These are phyloP conservation scores for Lasioglossum zephyrum DNA, from an alignment of 2,888 invertebrate species.

Conservation along the genomic window DNA sequence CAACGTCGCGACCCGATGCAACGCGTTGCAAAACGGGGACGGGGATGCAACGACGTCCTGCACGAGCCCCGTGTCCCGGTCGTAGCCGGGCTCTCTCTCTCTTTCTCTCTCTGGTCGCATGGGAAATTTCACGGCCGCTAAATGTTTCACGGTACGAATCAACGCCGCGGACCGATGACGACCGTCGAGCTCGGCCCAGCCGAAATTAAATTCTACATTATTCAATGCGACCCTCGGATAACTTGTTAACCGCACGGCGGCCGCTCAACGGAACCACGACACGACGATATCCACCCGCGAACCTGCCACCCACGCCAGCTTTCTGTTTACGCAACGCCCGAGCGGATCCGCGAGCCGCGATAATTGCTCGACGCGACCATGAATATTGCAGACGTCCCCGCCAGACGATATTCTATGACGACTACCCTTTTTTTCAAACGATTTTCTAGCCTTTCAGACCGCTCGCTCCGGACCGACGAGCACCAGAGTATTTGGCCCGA, in stretches of 20 bases:
- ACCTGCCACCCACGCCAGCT: not conserved
- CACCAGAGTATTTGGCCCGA: too few species aligned
- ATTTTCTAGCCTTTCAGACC: not conserved
- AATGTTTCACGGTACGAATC: conserved; percentile 77
- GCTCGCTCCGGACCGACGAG: too few species aligned
- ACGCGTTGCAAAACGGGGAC: not conserved
- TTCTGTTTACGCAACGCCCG: conserved; percentile 27
- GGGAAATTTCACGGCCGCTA: conserved; percentile 77
- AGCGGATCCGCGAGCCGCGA: not conserved
- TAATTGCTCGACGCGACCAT: conserved; percentile 1
- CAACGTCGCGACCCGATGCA: not conserved
- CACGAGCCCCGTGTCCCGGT: not conserved
- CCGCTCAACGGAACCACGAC: not conserved
- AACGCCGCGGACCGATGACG: conserved; percentile 71
- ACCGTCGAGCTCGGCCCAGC: conserved; percentile 46
- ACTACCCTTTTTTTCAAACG: not conserved
- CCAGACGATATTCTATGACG: not conserved
- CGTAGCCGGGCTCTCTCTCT: conserved; percentile 28
- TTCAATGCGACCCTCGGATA: conserved; percentile 69
- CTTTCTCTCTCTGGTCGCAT: conserved; percentile 67
- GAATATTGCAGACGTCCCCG: not conserved
- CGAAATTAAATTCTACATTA: conserved; percentile 80
- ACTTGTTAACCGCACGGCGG: conserved; percentile 64
- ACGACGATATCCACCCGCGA: not conserved
- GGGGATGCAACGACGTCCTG: not conserved